Base-by-base conservation (phyloP, 2,888 invertebrate species). In the Athripsodes cinereus region DNA sequence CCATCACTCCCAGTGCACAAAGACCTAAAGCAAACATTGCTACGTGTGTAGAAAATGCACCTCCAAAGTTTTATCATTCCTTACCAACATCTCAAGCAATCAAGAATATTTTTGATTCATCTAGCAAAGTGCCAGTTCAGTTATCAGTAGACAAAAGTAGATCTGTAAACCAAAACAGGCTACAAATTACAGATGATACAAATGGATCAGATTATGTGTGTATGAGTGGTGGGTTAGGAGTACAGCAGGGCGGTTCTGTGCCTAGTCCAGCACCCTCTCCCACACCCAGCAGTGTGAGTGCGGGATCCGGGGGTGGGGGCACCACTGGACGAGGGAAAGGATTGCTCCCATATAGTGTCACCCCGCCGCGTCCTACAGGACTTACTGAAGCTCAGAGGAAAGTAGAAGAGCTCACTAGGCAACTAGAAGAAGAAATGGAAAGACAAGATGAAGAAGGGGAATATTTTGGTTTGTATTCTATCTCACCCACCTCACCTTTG, bases 391-490 rank as follows among this genome's bases (percentile, higher is more conserved):
- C 95, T 26, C 92, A 96, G 73, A 84, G 90, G 57, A 96, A 96
- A 76, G 90, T 96, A 68, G 95, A 95, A 72, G 94, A 93, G 69
- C 81, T 96, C 62, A 95, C 95, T 13, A 81, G 92, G 54, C 92
- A 94, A 70, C 81, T 96, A 64, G 96, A 96, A 71, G 94, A 94
- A 71, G 94, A 96, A 79, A 92, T 97, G 87, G 96, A 96, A 72
- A 89, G 92, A 67, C 90, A 92, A 68, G 93, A 93, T 74, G 93
- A 94, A 67, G 92, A 94, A 72, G 96, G 95, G 66, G 96, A 96
- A 79, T 96, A 95, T 74, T 96, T 96, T 80, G 96, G 96, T 94
- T 8, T n/a, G 47, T 47, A 20, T 47, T 47, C 2, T 8, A 19
- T 11, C 13, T 40, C 31, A 31, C 31, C 11, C 31, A 31, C 6